Percentiles rank a stretch among this genome's conserved stretches.
phyloP scores from a whole-genome alignment of 2,797 vertebrate genomes.

The Sebastes melanostomus region DNA sequence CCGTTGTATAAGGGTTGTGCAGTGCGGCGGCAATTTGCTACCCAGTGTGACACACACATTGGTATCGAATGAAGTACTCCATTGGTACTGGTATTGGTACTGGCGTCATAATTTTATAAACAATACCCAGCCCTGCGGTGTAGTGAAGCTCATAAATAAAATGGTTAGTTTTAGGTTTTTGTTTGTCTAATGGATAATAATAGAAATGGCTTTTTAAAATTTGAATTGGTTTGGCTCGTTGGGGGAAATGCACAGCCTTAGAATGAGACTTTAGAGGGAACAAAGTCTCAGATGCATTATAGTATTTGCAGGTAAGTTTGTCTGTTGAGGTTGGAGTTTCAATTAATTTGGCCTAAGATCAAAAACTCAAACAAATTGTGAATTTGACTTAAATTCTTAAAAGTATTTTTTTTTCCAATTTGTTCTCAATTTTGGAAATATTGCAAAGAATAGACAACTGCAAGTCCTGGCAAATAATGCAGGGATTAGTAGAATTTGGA shows the following conservation, averaged over 20 bases:
- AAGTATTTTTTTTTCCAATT: neutral
- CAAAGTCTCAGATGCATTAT: neutral
- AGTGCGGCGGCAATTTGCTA: no score
- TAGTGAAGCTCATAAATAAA: constrained; percentile 4
- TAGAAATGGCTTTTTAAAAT: neutral
- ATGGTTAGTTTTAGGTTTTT: neutral
- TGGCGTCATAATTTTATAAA: neutral
- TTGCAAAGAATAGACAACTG: neutral
- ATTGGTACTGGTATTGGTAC: neutral
- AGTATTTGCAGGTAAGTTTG: neutral
- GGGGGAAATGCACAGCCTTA: neutral
- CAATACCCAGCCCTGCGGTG: neutral
- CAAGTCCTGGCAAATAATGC: neutral
- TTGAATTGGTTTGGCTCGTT: neutral
- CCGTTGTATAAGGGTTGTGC: no score
- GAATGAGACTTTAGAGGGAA: neutral
- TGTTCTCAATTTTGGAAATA: neutral
- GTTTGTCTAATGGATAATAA: no score
- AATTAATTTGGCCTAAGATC: neutral
- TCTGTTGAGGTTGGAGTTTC: neutral
- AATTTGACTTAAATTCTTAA: neutral
- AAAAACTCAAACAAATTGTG: no score
- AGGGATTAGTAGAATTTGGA: neutral
- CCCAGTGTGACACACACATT: no score
- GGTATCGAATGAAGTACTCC: neutral